Evolutionary conservation across 2,113 vertebrate species (phyloP), one percentile per base, ranked within the genome.

Genomic region (Merops nubicus): DNA sequence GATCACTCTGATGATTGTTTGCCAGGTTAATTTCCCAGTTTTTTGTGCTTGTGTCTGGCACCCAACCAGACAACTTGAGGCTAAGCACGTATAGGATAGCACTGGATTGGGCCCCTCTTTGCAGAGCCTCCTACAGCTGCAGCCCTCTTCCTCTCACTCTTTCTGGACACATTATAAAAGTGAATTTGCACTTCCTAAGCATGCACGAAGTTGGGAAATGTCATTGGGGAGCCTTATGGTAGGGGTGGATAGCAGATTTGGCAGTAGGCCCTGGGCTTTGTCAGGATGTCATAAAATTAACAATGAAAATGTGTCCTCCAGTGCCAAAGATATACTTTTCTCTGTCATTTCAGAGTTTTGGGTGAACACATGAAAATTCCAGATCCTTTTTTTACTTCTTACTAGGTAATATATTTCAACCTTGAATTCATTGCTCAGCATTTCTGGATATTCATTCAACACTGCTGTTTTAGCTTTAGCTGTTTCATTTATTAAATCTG

Each of bases 41-140:
- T 18, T 4, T 0, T 8, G 18, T 33, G 33, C 21, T 59, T 40
- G 34, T 60, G 26, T 48, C 45, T 81, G 64, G 3, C 25, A 51
- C 51, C 40, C 45, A 82, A 33, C 12, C 45, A 56, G 26, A 26
- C 6, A 77, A 9, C 19, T 29, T 29, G 19, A 34, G 21, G 11
- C 14, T 33, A 33, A 56, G 12, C 15, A 22, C 0, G 1, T 50
- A 4, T 9, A 62, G 16, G 20, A 31, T 2, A 63, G 42, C 21
- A 17, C 33, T 40, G 42, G 5, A 14, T 14, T 26, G 18, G 12
- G 18, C 4, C 15, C 12, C n/a, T 70, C 31, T 47, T 48, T 1
- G 7, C 45, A 62, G 74, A 60, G 29, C 29, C n/a, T n/a, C n/a
- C n/a, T n/a, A n/a, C n/a, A n/a, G 21, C 40, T 59, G 18, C 59